Conservation (phyloP, 2,113 vertebrate genomes). For the Dryoscopus gambensis region DNA sequence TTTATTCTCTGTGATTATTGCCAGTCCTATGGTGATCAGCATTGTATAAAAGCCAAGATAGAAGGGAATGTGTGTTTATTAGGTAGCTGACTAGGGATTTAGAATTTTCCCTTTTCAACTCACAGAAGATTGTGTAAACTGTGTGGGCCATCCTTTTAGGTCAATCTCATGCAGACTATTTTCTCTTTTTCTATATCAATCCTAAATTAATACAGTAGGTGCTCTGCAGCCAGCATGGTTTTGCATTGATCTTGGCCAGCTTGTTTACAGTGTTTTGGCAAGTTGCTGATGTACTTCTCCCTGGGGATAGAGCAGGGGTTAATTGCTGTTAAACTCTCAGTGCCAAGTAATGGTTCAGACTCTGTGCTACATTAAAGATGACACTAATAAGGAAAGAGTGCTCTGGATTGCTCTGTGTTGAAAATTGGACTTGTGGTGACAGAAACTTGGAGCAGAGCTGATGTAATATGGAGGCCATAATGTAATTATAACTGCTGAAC, state of each 20-base stretch:
- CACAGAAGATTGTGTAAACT: conserved; percentile 25
- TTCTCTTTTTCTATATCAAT: conserved; percentile 53
- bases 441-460: conserved; percentile 79
- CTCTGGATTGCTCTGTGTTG: conserved; percentile 77
- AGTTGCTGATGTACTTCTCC: conserved; percentile 84
- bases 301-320: conserved; percentile 83
- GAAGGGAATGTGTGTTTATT: neutral
- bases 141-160: conserved; percentile 21
- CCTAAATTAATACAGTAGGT: conserved; percentile 75
- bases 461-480: conserved; percentile 78
- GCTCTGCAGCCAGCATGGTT: conserved; percentile 66
- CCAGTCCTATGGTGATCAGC: neutral
- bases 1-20: neutral
- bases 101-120: neutral
- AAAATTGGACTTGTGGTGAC: conserved; percentile 80
- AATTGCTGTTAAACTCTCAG: conserved; percentile 89
- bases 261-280: conserved; percentile 89
- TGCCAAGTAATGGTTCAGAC: conserved; percentile 81
- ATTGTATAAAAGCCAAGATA: neutral
- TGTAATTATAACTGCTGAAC: conserved; percentile 81
- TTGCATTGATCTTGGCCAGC: conserved; percentile 79
- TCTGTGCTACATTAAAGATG: conserved; percentile 85
- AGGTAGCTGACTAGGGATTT: neutral
- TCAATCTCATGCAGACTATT: conserved; percentile 56
- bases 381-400: conserved; percentile 86